These are phyloP conservation scores for Oreonectes daqikongensis DNA, from an alignment of 2,797 vertebrate genomes.

Conservation along the genomic window DNA sequence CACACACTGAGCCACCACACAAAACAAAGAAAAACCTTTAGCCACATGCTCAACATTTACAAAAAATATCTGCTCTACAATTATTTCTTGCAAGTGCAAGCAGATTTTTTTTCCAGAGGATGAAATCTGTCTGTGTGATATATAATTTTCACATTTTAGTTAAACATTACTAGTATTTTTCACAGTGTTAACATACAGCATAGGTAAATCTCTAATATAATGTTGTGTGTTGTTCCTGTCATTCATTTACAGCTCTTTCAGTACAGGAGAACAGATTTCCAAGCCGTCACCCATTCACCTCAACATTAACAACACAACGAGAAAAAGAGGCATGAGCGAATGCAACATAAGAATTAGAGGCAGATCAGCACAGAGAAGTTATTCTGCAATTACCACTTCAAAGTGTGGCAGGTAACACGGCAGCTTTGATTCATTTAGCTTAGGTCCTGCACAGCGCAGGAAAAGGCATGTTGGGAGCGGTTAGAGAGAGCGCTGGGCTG, in stretches of 20 bases:
- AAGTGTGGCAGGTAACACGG: constrained; percentile 75
- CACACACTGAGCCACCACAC: constrained; percentile 54
- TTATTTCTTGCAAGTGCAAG: too few relatives aligned
- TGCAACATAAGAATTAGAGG: constrained; percentile 64
- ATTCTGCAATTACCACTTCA: constrained; percentile 81
- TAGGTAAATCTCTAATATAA: neutral
- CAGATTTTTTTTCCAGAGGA: too few relatives aligned
- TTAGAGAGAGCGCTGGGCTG: constrained; percentile 71
- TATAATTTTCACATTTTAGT: neutral
- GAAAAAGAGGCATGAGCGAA: constrained; percentile 60
- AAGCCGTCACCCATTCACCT: constrained; percentile 12
- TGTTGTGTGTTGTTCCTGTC: neutral
- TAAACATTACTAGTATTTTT: neutral
- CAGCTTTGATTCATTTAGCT: constrained; percentile 83
- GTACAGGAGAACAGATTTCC: neutral
- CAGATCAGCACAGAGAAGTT: constrained; percentile 73
- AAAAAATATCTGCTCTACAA: too few relatives aligned
- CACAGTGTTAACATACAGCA: neutral
- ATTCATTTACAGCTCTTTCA: neutral
- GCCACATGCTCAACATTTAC: neutral
- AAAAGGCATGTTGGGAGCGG: constrained; percentile 75
- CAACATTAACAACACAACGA: constrained; percentile 66
- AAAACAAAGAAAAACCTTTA: neutral
- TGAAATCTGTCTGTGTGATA: too few relatives aligned
- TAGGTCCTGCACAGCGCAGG: constrained; percentile 75